Percentiles rank a stretch among this genome's conserved stretches.
phyloP scores from a whole-genome alignment of 2,797 vertebrate genomes.

The Gallinago solitaria region DNA sequence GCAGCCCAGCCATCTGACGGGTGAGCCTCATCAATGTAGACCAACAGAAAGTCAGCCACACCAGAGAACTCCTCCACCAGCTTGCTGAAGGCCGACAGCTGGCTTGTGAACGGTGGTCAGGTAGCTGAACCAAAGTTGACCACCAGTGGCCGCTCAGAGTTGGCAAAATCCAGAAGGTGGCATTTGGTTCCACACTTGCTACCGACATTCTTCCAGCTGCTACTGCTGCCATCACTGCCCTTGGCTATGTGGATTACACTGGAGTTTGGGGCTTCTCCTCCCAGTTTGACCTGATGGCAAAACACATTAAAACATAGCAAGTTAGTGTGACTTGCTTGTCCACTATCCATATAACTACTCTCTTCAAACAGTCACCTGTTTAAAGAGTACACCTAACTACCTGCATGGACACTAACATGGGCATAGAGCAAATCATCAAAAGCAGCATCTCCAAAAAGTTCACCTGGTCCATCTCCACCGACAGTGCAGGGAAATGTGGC shows the following conservation, averaged over 20 bases:
- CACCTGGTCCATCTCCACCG: not conserved
- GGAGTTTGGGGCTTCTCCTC: slow-evolving; percentile 93
- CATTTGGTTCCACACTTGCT: slow-evolving; percentile 77
- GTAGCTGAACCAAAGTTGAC: slow-evolving; percentile 98
- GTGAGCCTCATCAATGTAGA: slow-evolving; percentile 98
- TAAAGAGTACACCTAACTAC: not conserved
- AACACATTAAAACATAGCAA: slow-evolving; percentile 34
- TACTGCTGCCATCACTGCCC: slow-evolving; percentile 17
- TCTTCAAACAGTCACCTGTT: not conserved
- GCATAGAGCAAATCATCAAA: not conserved
- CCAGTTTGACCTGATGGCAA: slow-evolving; percentile 88
- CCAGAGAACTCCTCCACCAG: slow-evolving; percentile 94
- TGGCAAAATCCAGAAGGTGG: slow-evolving; percentile 92
- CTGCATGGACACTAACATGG: not conserved
- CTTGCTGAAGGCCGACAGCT: slow-evolving; percentile 91
- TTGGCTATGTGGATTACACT: slow-evolving; percentile 88
- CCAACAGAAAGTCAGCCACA: slow-evolving; percentile 95
- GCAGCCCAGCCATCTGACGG: slow-evolving; percentile 96
- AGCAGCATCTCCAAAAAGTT: not conserved
- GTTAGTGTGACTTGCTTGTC: slow-evolving; percentile 17
- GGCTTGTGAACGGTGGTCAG: slow-evolving; percentile 96
- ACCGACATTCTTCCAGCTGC: slow-evolving; percentile 54
- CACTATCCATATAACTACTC: not conserved
- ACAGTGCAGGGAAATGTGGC: not conserved
- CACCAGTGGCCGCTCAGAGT: slow-evolving; percentile 89